Conservation (phyloP, 2,797 vertebrate species). For the Parotocinclus haroldoi region DNA sequence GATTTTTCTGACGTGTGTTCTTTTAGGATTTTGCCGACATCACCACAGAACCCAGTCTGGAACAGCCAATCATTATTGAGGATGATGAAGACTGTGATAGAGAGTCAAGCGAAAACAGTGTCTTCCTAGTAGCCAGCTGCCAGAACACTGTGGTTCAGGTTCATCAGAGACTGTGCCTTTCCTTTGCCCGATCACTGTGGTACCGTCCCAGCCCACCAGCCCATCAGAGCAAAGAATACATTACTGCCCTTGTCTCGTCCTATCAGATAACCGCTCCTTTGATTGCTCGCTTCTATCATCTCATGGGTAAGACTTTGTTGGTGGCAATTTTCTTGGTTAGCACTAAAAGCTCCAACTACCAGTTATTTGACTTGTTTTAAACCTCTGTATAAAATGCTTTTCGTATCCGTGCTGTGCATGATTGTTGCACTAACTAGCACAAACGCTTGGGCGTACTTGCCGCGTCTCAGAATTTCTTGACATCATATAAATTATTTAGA, state of each 20-base stretch:
- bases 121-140: conserved; percentile 69
- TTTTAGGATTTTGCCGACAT: conserved; percentile 92
- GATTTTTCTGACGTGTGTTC: background rate
- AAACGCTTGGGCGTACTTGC: too few relatives aligned
- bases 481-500: too few relatives aligned
- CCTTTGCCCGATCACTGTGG: conserved; percentile 83
- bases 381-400: too few relatives aligned
- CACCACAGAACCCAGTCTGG: conserved; percentile 73
- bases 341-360: too few relatives aligned
- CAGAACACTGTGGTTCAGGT: conserved; percentile 78
- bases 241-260: conserved; percentile 82
- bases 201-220: conserved; percentile 71
- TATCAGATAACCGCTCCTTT: conserved; percentile 85
- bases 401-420: too few relatives aligned
- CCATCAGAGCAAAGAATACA: conserved; percentile 73
- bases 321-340: background rate
- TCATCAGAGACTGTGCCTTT: conserved; percentile 83
- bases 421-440: too few relatives aligned
- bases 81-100: conserved; percentile 51
- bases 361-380: too few relatives aligned
- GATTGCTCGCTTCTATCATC: conserved; percentile 82
- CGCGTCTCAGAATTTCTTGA: too few relatives aligned
- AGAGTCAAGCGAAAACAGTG: conserved; percentile 50
- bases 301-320: conserved; percentile 76
- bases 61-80: conserved; percentile 70